phyloP scores from a whole-genome alignment of 2,888 invertebrate genomes.

The Diloba caeruleocephala region DNA sequence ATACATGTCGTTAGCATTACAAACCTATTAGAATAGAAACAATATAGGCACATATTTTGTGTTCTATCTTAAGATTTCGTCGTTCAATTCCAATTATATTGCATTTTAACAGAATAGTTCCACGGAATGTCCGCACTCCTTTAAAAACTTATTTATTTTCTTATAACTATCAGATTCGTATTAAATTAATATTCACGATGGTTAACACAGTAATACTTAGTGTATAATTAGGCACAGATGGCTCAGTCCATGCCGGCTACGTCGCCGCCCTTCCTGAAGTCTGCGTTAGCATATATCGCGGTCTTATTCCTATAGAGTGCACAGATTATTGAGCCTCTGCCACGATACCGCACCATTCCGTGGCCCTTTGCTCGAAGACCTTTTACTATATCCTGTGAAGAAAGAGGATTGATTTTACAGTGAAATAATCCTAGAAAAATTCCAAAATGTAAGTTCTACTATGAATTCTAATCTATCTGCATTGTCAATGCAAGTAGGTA shows the following conservation, averaged over 20 bases:
- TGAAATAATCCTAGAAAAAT: too few relatives aligned
- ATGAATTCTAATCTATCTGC: too few relatives aligned
- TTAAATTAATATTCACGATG: constrained; percentile 30
- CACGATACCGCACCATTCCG: constrained; percentile 89
- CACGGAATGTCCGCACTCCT: constrained; percentile 11
- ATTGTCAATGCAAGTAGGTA: too few relatives aligned
- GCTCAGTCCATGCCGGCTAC: constrained; percentile 91
- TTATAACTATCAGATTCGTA: constrained; percentile 30
- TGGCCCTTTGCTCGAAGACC: constrained; percentile 92
- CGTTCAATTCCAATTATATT: constrained; percentile 11
- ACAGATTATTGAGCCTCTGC: constrained; percentile 92
- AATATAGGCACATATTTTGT: constrained; percentile 11
- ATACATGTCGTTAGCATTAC: constrained; percentile 3
- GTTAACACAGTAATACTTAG: constrained; percentile 31
- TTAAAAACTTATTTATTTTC: constrained; percentile 3
- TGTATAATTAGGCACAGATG: constrained; percentile 35
- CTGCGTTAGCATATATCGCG: constrained; percentile 93
- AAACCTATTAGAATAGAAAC: constrained; percentile 5
- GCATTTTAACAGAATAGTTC: not conserved
- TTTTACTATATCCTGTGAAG: constrained; percentile 89
- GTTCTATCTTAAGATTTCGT: constrained; percentile 3
- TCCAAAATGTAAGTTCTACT: too few relatives aligned
- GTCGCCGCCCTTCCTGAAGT: constrained; percentile 94
- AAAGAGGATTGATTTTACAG: not conserved
- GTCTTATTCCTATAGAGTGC: constrained; percentile 90